Conservation (phyloP, 2,888 invertebrate genomes). For the Rutpela maculata region DNA sequence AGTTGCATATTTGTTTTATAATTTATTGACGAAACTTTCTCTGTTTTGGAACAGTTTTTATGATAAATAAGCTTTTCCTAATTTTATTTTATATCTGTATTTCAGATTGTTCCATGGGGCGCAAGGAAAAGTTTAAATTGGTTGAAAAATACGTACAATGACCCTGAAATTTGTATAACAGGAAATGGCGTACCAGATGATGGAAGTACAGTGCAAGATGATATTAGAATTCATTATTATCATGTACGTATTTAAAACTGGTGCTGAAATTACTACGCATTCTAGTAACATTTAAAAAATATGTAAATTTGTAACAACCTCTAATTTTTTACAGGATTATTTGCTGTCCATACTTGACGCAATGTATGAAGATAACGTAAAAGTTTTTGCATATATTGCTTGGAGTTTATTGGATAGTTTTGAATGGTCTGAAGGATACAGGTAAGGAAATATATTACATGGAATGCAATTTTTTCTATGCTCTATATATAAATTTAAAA, state of each 20-base stretch:
- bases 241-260: conserved; percentile 22
- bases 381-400: conserved; percentile 70
- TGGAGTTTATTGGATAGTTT: conserved; percentile 66
- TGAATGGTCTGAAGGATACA: conserved; percentile 72
- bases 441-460: neutral
- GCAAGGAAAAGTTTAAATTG: conserved; percentile 80
- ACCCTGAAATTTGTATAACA: conserved; percentile 77
- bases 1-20: too few species aligned
- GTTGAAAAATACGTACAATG: conserved; percentile 77
- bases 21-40: too few species aligned
- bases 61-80: too few species aligned
- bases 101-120: conserved; percentile 78
- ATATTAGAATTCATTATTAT: conserved; percentile 31
- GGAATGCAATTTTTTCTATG: too few species aligned
- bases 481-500: too few species aligned
- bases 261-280: too few species aligned
- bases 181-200: conserved; percentile 79
- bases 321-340: conserved; percentile 64
- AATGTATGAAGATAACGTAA: conserved; percentile 68
- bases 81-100: neutral
- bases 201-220: neutral
- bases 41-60: too few species aligned
- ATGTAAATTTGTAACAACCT: neutral
- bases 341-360: conserved; percentile 70
- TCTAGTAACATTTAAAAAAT: too few species aligned